Conservation (phyloP, 2,113 vertebrate species). For the Rhineura floridana region DNA sequence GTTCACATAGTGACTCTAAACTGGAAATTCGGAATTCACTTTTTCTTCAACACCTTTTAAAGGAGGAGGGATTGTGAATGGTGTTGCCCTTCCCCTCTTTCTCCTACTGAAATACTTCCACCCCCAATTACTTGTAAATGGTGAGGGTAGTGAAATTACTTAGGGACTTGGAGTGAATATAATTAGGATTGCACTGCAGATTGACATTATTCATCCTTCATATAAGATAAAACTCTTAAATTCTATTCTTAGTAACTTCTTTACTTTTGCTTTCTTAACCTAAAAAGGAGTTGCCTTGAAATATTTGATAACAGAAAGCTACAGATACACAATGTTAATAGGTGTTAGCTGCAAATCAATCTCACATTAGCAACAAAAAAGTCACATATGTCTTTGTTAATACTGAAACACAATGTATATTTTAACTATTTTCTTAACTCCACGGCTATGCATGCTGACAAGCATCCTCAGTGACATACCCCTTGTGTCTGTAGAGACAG, state of each 20-base stretch:
- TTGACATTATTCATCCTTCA: not conserved
- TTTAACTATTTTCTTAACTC: constrained; percentile 21
- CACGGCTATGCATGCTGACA: constrained; percentile 59
- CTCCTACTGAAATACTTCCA: not conserved
- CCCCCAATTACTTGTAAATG: not conserved
- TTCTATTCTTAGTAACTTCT: rapidly evolving
- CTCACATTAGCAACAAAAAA: constrained; percentile 40
- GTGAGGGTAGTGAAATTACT: not conserved
- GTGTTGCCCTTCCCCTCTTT: not conserved
- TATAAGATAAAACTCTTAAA: not conserved
- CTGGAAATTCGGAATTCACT: not conserved
- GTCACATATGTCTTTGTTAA: constrained; percentile 36
- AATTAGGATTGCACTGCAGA: not conserved
- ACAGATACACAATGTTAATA: constrained; percentile 60
- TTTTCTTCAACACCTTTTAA: not conserved
- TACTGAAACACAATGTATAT: constrained; percentile 7
- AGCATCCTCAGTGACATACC: constrained; percentile 85
- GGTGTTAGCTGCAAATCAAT: constrained; percentile 66
- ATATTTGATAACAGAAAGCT: constrained; percentile 28
- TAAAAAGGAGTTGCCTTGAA: constrained; percentile 21
- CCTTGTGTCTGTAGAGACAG: constrained; percentile 88
- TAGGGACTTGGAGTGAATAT: not conserved
- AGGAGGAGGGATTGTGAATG: not conserved
- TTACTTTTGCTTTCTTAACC: not conserved
- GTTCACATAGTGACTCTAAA: not conserved